Conservation (phyloP, 1,140 invertebrate genomes). For the Oreohelix idahoensis region DNA sequence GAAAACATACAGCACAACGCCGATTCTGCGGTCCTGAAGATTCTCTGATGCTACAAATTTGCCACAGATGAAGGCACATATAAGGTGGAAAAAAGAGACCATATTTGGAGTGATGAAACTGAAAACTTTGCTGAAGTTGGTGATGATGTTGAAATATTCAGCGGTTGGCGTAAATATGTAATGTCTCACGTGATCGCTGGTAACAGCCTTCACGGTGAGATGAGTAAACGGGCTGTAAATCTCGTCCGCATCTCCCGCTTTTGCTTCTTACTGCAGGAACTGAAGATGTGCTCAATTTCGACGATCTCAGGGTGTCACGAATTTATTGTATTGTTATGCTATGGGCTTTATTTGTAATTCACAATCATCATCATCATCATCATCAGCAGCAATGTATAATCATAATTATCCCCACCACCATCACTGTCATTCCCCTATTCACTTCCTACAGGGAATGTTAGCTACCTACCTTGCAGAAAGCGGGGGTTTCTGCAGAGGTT, state of each 20-base stretch:
- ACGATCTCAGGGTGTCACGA: too few species aligned
- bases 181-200: constrained; percentile 66
- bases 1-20: constrained; percentile 64
- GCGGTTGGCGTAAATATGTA: constrained; percentile 63
- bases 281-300: too few species aligned
- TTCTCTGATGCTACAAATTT: constrained; percentile 63
- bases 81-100: constrained; percentile 62
- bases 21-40: constrained; percentile 59
- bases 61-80: constrained; percentile 59
- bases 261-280: too few species aligned
- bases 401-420: too few species aligned
- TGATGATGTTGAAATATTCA: constrained; percentile 62
- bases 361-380: too few species aligned
- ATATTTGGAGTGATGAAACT: constrained; percentile 69
- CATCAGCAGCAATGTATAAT: too few species aligned
- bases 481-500: too few species aligned
- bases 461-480: too few species aligned
- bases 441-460: too few species aligned
- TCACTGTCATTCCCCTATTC: too few species aligned
- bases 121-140: constrained; percentile 64
- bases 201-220: constrained; percentile 64
- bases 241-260: constrained; percentile 38
- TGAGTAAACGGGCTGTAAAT: constrained; percentile 61
- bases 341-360: too few species aligned
- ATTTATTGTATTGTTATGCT: too few species aligned